phyloP scores from a whole-genome alignment of 37 sponge, comb jelly and placozoan genomes.

The Corticium candelabrum region DNA sequence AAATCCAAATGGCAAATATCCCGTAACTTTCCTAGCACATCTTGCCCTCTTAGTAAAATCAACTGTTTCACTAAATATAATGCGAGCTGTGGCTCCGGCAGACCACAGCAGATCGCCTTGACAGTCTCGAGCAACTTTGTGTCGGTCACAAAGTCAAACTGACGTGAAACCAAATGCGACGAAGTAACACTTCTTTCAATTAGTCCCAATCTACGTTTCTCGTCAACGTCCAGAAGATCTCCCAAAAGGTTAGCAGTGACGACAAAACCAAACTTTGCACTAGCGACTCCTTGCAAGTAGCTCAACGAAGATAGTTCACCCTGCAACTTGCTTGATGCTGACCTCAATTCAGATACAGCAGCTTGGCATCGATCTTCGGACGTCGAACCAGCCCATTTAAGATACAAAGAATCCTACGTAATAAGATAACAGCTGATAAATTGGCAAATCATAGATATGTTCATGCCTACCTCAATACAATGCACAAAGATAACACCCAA shows the following conservation, averaged over 20 bases:
- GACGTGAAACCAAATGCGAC: too few species aligned
- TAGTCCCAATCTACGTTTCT: too few species aligned
- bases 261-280: not conserved
- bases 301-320: too few species aligned
- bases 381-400: too few species aligned
- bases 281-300: not conserved
- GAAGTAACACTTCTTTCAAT: too few species aligned
- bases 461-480: not conserved
- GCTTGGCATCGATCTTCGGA: too few species aligned
- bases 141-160: too few species aligned
- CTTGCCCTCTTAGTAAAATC: not conserved
- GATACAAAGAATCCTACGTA: too few species aligned
- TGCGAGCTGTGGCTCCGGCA: not conserved
- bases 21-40: not conserved
- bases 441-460: too few species aligned
- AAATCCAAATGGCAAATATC: not conserved
- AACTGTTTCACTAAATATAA: not conserved
- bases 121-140: not conserved
- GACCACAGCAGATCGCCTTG: not conserved
- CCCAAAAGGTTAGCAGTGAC: not conserved
- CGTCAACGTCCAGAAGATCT: not conserved
- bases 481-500: conserved; percentile 58
- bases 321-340: too few species aligned
- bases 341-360: too few species aligned
- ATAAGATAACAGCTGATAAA: too few species aligned